phyloP scores from a whole-genome alignment of 2,797 vertebrate genomes.

The Harpagifer antarcticus region DNA sequence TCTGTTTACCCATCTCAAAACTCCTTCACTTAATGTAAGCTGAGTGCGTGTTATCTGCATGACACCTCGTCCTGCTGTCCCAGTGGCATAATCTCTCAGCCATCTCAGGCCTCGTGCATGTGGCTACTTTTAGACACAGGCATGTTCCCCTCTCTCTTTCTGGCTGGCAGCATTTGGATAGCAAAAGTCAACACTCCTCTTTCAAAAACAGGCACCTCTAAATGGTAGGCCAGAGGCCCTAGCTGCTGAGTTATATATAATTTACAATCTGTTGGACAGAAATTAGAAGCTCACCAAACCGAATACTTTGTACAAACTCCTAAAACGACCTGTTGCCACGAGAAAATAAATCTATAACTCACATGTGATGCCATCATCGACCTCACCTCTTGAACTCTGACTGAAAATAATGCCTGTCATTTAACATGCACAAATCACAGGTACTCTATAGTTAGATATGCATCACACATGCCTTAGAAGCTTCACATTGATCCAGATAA shows the following conservation, averaged over 20 bases:
- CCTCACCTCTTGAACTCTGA: slow-evolving; percentile 26
- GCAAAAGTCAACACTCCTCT: slow-evolving; percentile 32
- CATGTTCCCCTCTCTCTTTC: slow-evolving; percentile 39
- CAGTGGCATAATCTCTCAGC: slow-evolving; percentile 44
- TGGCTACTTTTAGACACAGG: slow-evolving; percentile 59
- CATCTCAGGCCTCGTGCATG: slow-evolving; percentile 37
- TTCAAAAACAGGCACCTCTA: slow-evolving; percentile 37
- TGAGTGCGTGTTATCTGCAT: slow-evolving; percentile 3
- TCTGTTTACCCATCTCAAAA: slow-evolving; percentile 15
- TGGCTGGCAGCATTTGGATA: slow-evolving; percentile 31
- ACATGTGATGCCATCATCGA: slow-evolving; percentile 21
- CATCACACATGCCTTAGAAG: slow-evolving; percentile 6
- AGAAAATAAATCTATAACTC: slow-evolving; percentile 21
- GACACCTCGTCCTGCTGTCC: slow-evolving; percentile 18
- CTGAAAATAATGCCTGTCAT: slow-evolving; percentile 34
- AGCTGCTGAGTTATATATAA: not conserved
- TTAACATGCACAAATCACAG: slow-evolving; percentile 10
- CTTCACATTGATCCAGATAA: slow-evolving; percentile 30
- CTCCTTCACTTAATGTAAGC: slow-evolving; percentile 29
- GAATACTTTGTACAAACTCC: not conserved
- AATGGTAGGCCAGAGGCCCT: not conserved
- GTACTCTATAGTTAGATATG: slow-evolving; percentile 12
- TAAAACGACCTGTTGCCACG: slow-evolving; percentile 14
- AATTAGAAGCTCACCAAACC: slow-evolving; percentile 7
- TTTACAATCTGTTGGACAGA: slow-evolving; percentile 15